Evolutionary conservation across 2,113 vertebrate species (phyloP).

Genomic region (Pachycephala philippinensis): DNA sequence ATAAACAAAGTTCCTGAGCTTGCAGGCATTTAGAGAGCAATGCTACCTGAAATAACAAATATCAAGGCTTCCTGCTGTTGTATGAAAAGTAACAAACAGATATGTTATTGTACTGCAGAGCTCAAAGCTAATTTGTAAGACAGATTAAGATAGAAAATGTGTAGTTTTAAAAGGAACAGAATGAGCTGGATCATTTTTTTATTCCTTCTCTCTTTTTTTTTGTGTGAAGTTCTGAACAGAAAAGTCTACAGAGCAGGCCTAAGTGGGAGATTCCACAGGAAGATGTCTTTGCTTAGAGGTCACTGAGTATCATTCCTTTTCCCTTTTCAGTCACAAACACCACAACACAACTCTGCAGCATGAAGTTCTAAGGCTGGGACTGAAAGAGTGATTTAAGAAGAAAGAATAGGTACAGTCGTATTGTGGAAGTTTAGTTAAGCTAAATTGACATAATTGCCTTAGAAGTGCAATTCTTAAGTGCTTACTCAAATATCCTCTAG

Average conservation of each 20-base stretch:
- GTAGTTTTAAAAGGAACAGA: neutral
- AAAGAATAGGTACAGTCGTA: neutral
- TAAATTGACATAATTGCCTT: neutral
- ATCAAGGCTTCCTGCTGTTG: neutral
- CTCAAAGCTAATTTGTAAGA: neutral
- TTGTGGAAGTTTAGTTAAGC: neutral
- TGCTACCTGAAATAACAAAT: neutral
- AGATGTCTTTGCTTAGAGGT: neutral
- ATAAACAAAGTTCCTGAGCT: neutral
- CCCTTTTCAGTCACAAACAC: neutral
- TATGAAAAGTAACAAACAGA: neutral
- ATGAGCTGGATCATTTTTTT: neutral
- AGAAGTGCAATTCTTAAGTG: neutral
- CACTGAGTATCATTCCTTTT: neutral
- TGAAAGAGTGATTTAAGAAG: neutral
- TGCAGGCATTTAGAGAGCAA: neutral
- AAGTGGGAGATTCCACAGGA: neutral
- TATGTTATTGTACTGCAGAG: neutral
- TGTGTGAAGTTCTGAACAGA: neutral
- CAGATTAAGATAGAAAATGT: neutral
- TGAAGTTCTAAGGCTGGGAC: neutral
- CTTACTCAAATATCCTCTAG: neutral
- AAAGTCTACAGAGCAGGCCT: accelerated
- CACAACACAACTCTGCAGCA: neutral
- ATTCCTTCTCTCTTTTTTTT: neutral